A percentile compares a stretch with the other conserved stretches of the same genome.
These are phyloP conservation scores for Drosophila nigrodunni DNA, from an alignment of 1,140 invertebrate species.

Conservation along the genomic window DNA sequence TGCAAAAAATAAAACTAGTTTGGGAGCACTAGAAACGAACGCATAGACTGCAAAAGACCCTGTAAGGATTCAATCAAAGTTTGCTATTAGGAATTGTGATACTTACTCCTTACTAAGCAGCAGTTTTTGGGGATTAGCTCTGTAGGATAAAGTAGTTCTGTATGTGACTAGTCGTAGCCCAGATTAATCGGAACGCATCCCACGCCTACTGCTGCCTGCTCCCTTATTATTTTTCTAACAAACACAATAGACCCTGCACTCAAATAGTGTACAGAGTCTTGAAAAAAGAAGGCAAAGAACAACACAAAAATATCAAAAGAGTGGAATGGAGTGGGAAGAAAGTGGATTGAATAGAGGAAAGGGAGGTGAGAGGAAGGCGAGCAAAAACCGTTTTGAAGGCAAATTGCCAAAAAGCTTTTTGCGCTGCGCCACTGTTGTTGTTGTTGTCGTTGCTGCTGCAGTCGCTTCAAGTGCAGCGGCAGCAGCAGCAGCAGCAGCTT, in stretches of 20 bases:
- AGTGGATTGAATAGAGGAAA: not conserved
- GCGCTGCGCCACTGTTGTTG: slow-evolving; percentile 40
- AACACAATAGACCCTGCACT: too few species aligned
- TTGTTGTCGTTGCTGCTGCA: slow-evolving; percentile 44
- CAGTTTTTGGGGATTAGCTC: too few species aligned
- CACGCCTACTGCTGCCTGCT: too few species aligned
- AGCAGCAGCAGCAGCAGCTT: slow-evolving; percentile 14
- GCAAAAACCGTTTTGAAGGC: slow-evolving; percentile 59
- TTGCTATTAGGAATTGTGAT: too few species aligned
- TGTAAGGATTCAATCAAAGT: too few species aligned
- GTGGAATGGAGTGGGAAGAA: not conserved
- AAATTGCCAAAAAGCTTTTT: slow-evolving; percentile 81
- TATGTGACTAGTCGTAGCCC: too few species aligned
- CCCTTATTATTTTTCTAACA: too few species aligned
- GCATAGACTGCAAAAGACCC: too few species aligned
- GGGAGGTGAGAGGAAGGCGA: not conserved
- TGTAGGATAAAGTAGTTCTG: too few species aligned
- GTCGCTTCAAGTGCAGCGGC: slow-evolving; percentile 60
- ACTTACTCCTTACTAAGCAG: too few species aligned
- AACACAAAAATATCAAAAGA: slow-evolving; percentile 3
- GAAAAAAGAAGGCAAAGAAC: not conserved
- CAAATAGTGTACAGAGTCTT: too few species aligned
- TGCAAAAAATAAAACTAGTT: not conserved
- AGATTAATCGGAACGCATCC: too few species aligned
- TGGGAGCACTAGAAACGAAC: not conserved